Base-by-base conservation (phyloP, 1,140 invertebrate genomes). In the Spodoptera litura region DNA sequence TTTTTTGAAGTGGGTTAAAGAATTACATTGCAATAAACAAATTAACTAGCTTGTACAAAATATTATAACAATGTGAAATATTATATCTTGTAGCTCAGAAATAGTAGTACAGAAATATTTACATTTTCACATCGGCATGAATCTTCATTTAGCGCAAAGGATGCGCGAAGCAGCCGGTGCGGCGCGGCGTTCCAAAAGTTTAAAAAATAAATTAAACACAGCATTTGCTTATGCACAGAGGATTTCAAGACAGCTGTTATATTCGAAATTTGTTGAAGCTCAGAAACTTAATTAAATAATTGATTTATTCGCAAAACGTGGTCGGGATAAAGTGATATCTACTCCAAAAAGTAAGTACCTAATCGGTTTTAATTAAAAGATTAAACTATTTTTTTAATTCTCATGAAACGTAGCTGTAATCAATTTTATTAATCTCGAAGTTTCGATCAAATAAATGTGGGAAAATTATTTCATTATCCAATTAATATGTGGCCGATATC, bases 251-350 rank as follows among this genome's bases (percentile, higher is more conserved):
- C 59, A 61, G 31, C 12, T 25, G 3, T 38, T 38, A 15, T 61
- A 35, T 62, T 62, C 13, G 31, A 62, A 38, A 38, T 44, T n/a
- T 8, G 13, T n/a, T 62, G 31, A 12, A 62, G n/a, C 35, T n/a
- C 35, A 15, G 35, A 44, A 62, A 62, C 6, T 62, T 62, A 62
- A 62, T 62, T 44, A 44, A 8, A 44, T 31, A 62, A 8, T 35
- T 62, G 61, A 62, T 62, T 62, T 62, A 62, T 61, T 35, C 38
- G 35, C 5, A 15, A 31, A 44, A 9, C 61, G 35, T 12, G 6
- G 31, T 9, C 3, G 31, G 8, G 35, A 62, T n/a, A 8, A 10
- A 61, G 35, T 5, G 31, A 35, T 12, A 59, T 27, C 31, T 27
- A 2, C n/a, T 15, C 44, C 12, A 44, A 44, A 44, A 44, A 44